These are phyloP conservation scores for Epiblema foenella DNA, from an alignment of 2,888 invertebrate species.

Conservation along the genomic window DNA sequence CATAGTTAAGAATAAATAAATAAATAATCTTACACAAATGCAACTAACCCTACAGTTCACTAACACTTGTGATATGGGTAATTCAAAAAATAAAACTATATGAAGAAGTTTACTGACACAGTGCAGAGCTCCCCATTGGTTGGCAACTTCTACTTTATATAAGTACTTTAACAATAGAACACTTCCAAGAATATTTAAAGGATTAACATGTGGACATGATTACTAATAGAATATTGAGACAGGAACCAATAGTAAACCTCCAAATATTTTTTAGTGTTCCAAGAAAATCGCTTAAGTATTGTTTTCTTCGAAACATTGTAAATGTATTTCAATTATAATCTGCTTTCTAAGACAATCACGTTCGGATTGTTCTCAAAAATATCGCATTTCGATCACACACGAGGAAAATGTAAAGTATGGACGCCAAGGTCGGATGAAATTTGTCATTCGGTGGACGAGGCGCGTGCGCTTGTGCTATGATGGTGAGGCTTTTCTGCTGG, in stretches of 20 bases:
- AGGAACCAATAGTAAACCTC: not conserved
- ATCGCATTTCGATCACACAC: conserved; percentile 76
- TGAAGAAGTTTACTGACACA: too few relatives aligned
- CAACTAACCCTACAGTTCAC: too few relatives aligned
- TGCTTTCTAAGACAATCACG: conserved; percentile 37
- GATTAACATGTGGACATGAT: not conserved
- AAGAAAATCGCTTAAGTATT: not conserved
- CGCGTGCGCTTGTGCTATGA: conserved; percentile 67
- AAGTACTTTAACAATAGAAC: not conserved
- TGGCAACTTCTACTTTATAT: not conserved
- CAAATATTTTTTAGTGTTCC: not conserved
- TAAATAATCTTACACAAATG: too few relatives aligned
- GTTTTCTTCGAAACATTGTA: conserved; percentile 23
- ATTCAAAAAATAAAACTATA: too few relatives aligned
- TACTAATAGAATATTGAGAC: not conserved
- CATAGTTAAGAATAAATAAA: too few relatives aligned
- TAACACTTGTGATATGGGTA: too few relatives aligned
- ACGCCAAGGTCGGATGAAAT: conserved; percentile 79
- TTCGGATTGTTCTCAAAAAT: conserved; percentile 47
- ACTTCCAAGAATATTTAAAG: not conserved
- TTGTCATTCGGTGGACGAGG: conserved; percentile 71
- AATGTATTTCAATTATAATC: conserved; percentile 12
- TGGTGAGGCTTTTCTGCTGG: conserved; percentile 72
- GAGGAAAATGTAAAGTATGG: conserved; percentile 73
- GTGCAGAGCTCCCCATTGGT: too few relatives aligned